Base-by-base conservation (phyloP, 2,113 vertebrate genomes). In the Scomber scombrus region DNA sequence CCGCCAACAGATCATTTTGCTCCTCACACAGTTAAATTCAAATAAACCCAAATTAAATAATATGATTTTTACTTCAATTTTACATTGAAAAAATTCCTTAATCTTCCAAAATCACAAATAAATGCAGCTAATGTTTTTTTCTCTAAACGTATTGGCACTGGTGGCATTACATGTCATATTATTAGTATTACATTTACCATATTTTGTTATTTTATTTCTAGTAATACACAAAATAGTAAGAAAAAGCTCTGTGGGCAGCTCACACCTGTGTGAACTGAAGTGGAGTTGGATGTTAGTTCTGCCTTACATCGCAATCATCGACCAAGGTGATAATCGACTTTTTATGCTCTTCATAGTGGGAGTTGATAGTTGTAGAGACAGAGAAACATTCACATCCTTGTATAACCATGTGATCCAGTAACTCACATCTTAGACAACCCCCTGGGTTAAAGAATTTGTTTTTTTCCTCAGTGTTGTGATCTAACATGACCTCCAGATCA, bases 401-500 rank as follows among this genome's bases (percentile, higher is more conserved):
- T 74, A 52, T 40, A n/a, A 71, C 34, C 91, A 90, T 88, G 86
- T 88, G 88, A 92, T 89, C 70, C 56, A 71, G 21, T 88, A 76
- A 81, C 85, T 86, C 81, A 88, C 73, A 81, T 78, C 80, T 72
- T 14, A 47, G 81, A 87, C 77, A 75, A 58, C 83, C 86, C 86
- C 82, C 86, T 66, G 80, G 86, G 89, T 90, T 57, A 73, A 92
- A 91, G 85, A 91, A 92, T 91, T 88, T 91, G 89, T 93, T 87
- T 90, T 92, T 88, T 82, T 77, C 78, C 78, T 85, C 78, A 18
- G 63, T 77, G 78, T 88, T 87, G 89, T 88, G 88, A 88, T 91
- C 87, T 69, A 79, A 90, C 86, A 80, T 89, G 92, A 94, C 93
- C 91, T 80, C 73, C 50, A 58, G 85, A 82, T 87, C 85, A 85